Evolutionary conservation across 1,140 invertebrate genomes (phyloP).

Genomic region (Trichogramma pretiosum): DNA sequence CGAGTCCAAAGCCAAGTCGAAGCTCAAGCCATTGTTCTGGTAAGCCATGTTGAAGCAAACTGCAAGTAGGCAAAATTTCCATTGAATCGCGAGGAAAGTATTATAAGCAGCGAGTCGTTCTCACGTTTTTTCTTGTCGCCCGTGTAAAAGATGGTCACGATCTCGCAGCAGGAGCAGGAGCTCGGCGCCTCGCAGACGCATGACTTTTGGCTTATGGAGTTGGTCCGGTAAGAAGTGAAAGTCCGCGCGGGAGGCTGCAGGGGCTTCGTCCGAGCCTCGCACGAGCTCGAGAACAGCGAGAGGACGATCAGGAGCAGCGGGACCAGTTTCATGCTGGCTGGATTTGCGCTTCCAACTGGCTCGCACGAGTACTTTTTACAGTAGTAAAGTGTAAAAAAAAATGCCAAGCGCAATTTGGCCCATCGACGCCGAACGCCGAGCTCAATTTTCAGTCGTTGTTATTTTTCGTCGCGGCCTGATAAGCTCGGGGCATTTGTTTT

Average conservation of each 20-base stretch:
- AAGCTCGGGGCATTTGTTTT: too few relatives aligned
- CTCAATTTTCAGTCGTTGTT: too few relatives aligned
- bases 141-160: slow-evolving; percentile 25
- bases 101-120: slow-evolving; percentile 2
- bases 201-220: slow-evolving; percentile 18
- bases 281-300: too few relatives aligned
- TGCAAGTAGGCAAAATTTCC: slow-evolving; percentile 11
- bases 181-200: slow-evolving; percentile 21
- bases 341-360: too few relatives aligned
- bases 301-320: too few relatives aligned
- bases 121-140: slow-evolving; percentile 24
- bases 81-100: neutral
- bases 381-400: too few relatives aligned
- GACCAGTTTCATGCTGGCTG: too few relatives aligned
- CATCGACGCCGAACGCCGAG: too few relatives aligned
- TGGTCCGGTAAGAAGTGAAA: slow-evolving; percentile 1
- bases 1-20: slow-evolving; percentile 27
- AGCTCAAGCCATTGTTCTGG: slow-evolving; percentile 24
- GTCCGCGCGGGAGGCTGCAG: neutral
- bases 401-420: too few relatives aligned
- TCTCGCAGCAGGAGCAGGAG: slow-evolving; percentile 29
- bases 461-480: too few relatives aligned
- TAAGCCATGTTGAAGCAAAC: slow-evolving; percentile 35
- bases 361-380: too few relatives aligned
- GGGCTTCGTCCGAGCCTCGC: too few relatives aligned